These are phyloP conservation scores for Polydesmus complanatus DNA, from an alignment of 2,888 invertebrate genomes.

Conservation along the genomic window DNA sequence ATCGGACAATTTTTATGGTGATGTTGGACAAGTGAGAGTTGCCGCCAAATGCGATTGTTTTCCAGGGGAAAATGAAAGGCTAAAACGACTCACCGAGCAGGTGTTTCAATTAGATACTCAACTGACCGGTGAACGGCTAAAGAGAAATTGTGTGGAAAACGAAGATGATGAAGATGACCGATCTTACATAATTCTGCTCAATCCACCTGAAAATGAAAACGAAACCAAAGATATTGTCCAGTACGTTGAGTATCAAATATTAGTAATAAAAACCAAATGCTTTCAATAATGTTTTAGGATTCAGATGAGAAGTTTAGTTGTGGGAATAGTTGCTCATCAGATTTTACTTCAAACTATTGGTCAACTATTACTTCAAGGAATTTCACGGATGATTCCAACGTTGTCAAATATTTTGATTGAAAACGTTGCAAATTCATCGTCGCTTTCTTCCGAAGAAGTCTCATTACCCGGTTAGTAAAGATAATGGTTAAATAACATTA, in stretches of 20 bases:
- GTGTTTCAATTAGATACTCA: constrained; percentile 39
- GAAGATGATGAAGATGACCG: constrained; percentile 48
- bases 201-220: constrained; percentile 41
- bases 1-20: constrained; percentile 89
- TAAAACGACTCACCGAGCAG: constrained; percentile 80
- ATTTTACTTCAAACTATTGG: constrained; percentile 83
- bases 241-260: neutral
- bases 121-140: neutral
- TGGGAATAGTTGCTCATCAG: constrained; percentile 81
- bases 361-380: constrained; percentile 64
- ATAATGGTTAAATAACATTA: constrained; percentile 2
- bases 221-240: constrained; percentile 25
- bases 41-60: constrained; percentile 80
- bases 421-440: constrained; percentile 24
- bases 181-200: constrained; percentile 75
- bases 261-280: neutral
- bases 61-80: constrained; percentile 63
- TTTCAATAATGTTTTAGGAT: no score
- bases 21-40: constrained; percentile 70
- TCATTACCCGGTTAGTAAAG: neutral
- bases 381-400: constrained; percentile 46
- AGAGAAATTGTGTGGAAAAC: neutral
- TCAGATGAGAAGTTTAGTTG: constrained; percentile 71
- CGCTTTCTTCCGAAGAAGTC: constrained; percentile 17
- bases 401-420: constrained; percentile 35